Conservation (phyloP, 1,140 invertebrate genomes). For the Drosophila truncata region DNA sequence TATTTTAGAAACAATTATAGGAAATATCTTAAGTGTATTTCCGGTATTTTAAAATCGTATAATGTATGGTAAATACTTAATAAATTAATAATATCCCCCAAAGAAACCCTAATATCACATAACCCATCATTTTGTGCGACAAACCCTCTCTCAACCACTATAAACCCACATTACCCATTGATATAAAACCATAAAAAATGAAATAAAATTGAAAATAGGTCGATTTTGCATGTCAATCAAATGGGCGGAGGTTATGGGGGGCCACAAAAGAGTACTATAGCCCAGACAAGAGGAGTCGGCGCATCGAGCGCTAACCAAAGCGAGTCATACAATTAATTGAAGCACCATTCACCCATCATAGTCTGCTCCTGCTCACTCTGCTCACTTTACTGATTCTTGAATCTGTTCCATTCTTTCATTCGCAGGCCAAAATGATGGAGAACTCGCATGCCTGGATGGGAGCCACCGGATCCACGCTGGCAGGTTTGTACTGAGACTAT, state of each 20-base stretch:
- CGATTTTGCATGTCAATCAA: conserved; percentile 72
- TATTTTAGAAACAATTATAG: neutral
- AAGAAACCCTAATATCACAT: neutral
- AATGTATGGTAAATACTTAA: neutral
- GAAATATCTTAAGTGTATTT: neutral
- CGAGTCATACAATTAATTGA: conserved; percentile 70
- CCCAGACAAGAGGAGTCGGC: conserved; percentile 40
- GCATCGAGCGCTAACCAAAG: conserved; percentile 68
- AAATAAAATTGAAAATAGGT: conserved; percentile 64
- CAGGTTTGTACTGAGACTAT: conserved; percentile 89
- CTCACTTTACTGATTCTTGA: conserved; percentile 14
- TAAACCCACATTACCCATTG: neutral
- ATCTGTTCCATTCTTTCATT: conserved; percentile 10
- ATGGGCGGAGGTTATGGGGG: neutral
- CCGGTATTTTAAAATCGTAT: neutral
- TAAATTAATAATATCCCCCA: neutral
- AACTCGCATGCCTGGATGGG: conserved; percentile 95
- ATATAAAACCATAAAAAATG: conserved; percentile 18
- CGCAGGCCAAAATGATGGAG: conserved; percentile 95
- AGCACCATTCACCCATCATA: conserved; percentile 37
- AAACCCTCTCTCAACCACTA: neutral
- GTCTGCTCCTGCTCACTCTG: conserved; percentile 1
- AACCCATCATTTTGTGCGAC: neutral
- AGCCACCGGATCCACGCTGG: conserved; percentile 92
- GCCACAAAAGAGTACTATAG: neutral